phyloP scores from a whole-genome alignment of 2,113 vertebrate genomes.

The Siniperca knerii region DNA sequence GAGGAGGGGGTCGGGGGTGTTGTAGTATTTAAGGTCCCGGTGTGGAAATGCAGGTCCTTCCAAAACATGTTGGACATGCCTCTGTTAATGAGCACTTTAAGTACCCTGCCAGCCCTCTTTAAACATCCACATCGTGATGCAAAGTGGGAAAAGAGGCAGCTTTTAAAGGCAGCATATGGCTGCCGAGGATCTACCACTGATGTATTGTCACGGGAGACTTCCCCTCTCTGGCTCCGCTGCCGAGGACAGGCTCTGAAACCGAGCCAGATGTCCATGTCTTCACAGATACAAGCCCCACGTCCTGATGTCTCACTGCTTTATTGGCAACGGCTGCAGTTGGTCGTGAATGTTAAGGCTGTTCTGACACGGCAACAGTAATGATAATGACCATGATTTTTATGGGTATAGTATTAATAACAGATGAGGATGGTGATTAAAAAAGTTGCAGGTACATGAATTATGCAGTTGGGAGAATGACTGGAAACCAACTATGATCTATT shows the following conservation, averaged over 20 bases:
- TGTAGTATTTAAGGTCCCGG: constrained; percentile 53
- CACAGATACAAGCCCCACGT: constrained; percentile 42
- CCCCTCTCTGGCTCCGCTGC: constrained; percentile 43
- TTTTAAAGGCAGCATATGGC: constrained; percentile 82
- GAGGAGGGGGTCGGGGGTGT: neutral
- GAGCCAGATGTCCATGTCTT: constrained; percentile 79
- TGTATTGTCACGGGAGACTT: constrained; percentile 71
- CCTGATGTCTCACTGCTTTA: constrained; percentile 71
- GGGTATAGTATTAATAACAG: constrained; percentile 66
- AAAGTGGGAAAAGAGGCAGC: constrained; percentile 67
- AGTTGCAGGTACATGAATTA: constrained; percentile 65
- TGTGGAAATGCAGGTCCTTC: constrained; percentile 50
- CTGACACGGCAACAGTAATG: constrained; percentile 41
- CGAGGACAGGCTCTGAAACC: constrained; percentile 63
- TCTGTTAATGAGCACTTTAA: constrained; percentile 76
- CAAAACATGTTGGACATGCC: constrained; percentile 71
- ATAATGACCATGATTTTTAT: constrained; percentile 66
- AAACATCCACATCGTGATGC: constrained; percentile 65
- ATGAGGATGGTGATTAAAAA: constrained; percentile 69
- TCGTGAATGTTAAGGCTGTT: constrained; percentile 58
- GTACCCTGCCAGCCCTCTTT: constrained; percentile 64
- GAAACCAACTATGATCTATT: constrained; percentile 53
- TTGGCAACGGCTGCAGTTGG: constrained; percentile 51
- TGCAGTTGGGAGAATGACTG: constrained; percentile 48
- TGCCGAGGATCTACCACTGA: constrained; percentile 66